These are phyloP conservation scores for Pyrocoelia pectoralis DNA, from an alignment of 2,888 invertebrate genomes.

Conservation along the genomic window DNA sequence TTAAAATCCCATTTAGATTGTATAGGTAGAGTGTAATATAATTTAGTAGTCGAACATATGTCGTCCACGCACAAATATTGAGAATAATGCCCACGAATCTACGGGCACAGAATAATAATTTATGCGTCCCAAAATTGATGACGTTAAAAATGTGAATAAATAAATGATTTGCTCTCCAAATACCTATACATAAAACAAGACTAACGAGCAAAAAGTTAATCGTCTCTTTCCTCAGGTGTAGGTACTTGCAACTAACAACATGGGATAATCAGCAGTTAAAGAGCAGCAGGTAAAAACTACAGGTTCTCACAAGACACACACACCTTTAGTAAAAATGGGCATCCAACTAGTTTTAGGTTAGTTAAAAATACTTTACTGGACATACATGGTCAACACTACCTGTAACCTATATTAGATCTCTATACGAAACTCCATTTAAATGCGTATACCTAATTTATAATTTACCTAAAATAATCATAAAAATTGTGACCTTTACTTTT, in stretches of 20 bases:
- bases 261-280: slow-evolving; percentile 33
- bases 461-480: too few relatives aligned
- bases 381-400: too few relatives aligned
- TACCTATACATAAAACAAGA: slow-evolving; percentile 3
- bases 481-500: too few relatives aligned
- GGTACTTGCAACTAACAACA: slow-evolving; percentile 23
- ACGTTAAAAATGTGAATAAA: not conserved
- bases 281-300: slow-evolving; percentile 29
- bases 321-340: slow-evolving; percentile 2
- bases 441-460: too few relatives aligned
- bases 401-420: too few relatives aligned
- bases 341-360: not conserved
- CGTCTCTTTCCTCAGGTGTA: slow-evolving; percentile 19
- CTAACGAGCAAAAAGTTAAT: slow-evolving; percentile 12
- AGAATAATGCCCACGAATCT: too few relatives aligned
- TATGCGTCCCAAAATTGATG: too few relatives aligned
- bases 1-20: slow-evolving; percentile 21
- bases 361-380: too few relatives aligned
- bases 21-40: not conserved
- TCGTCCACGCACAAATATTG: too few relatives aligned
- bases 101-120: too few relatives aligned
- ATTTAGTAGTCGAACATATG: not conserved
- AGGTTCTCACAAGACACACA: slow-evolving; percentile 19
- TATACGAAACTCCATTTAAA: too few relatives aligned
- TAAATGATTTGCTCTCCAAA: slow-evolving; percentile 8